Evolutionary conservation across 1,140 invertebrate genomes (phyloP), one percentile per base, ranked within the genome.

Genomic region (Ceratosolen fusciceps): DNA sequence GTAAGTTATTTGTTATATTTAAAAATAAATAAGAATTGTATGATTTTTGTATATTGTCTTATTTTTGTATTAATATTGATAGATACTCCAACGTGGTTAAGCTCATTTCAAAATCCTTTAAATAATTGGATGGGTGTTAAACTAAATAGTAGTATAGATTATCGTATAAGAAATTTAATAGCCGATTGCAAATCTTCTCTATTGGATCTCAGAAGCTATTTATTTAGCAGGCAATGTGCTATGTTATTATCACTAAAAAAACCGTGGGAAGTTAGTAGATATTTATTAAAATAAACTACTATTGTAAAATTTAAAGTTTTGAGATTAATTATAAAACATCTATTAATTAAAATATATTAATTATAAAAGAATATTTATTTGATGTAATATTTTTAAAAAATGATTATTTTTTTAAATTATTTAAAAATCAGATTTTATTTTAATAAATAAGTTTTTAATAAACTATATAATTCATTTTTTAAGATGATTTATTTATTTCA

Each of bases 221-320:
- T 99, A 78, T 99, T 98, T 89, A 94, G 96, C 83, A 93, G 97
- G 83, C 98, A 99, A 91, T 96, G 96, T 90, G 93, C 96, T 82
- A 93, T 98, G 92, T 92, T 98, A 82, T 90, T 97, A 80, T 90
- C 94, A 81, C 92, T 94, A 70, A 93, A 93, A 82, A 95, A 95
- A 89, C 93, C 95, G 79, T 95, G 94, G 93, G 96, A 97, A 92
- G 95, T 95, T 87, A 87, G 91, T 92, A 80, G 62, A 75, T 73
- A 52, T 62, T 39, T 31, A 37, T 72, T 24, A 5, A 73, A 56
- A 31, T 39, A 24, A 5, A 21, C 0, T 56, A 65, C 39, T 54
- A 12, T 31, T 31, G 19, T 60, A n/a, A 16, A 10, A 58, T 29
- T 24, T 26, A 26, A 29, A 26, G n/a, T 10, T 58, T 26, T 58